These are phyloP conservation scores for Phenganax subtilis DNA, from an alignment of 92 coral and sea anemone genomes.

Conservation along the genomic window DNA sequence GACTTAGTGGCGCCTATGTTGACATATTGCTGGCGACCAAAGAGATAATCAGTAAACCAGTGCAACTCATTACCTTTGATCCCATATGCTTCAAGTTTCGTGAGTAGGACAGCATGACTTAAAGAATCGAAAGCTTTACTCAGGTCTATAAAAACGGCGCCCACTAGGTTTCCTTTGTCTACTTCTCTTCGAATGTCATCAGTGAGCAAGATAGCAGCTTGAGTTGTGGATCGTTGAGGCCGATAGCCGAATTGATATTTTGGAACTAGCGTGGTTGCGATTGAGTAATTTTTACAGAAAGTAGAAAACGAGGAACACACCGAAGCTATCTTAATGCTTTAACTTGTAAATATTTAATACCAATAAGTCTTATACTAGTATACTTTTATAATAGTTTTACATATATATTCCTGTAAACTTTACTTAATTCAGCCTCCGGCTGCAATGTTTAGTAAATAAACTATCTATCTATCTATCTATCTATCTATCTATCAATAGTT, in stretches of 20 bases:
- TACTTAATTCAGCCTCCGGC: too few relatives aligned
- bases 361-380: too few relatives aligned
- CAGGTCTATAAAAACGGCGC: constrained; percentile 10
- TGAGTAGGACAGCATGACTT: constrained; percentile 2
- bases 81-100: neutral
- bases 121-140: constrained; percentile 12
- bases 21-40: neutral
- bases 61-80: neutral
- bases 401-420: too few relatives aligned
- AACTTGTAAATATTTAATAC: too few relatives aligned
- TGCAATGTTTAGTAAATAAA: too few relatives aligned
- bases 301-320: too few relatives aligned
- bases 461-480: too few relatives aligned
- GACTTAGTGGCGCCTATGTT: neutral
- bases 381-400: too few relatives aligned
- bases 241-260: constrained; percentile 7
- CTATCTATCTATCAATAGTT: too few relatives aligned
- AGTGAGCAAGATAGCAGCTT: neutral
- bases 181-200: neutral
- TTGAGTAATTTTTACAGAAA: too few relatives aligned
- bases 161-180: constrained; percentile 13
- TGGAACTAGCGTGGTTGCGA: too few relatives aligned
- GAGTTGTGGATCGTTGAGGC: neutral
- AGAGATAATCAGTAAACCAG: constrained; percentile 5
- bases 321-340: too few relatives aligned